Conservation (phyloP, 2,797 vertebrate species). For the Artibeus lituratus region DNA sequence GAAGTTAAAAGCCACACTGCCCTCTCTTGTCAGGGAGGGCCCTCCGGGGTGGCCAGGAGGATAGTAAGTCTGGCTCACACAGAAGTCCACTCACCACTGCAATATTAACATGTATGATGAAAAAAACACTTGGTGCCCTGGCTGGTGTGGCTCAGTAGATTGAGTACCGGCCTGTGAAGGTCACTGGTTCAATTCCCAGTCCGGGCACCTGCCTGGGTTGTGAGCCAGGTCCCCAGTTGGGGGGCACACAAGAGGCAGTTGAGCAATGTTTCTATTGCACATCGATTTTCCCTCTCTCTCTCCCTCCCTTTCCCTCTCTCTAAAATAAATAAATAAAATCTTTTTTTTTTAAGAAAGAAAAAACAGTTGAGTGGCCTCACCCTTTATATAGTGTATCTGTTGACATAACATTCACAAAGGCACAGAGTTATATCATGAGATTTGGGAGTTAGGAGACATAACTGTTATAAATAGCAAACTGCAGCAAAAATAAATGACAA, state of each 20-base stretch:
- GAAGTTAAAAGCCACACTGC: background rate
- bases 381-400: background rate
- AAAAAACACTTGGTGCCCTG: background rate
- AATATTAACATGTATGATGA: background rate
- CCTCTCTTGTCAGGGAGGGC: background rate
- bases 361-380: background rate
- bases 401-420: background rate
- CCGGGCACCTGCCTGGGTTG: too few relatives aligned
- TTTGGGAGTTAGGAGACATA: background rate
- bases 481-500: background rate
- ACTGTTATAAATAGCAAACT: background rate
- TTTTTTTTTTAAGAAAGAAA: too few relatives aligned
- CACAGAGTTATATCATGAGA: background rate
- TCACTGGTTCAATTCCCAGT: too few relatives aligned
- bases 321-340: too few relatives aligned
- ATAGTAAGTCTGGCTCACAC: background rate
- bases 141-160: too few relatives aligned
- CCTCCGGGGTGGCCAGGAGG: background rate
- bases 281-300: too few relatives aligned
- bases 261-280: too few relatives aligned
- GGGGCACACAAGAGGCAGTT: too few relatives aligned
- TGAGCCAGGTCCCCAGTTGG: too few relatives aligned
- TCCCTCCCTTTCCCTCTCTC: too few relatives aligned
- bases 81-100: background rate
- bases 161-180: too few relatives aligned